A percentile compares a stretch with the other conserved stretches of the same genome.
Evolutionary conservation across 2,888 invertebrate genomes (phyloP).

Genomic region (Andrena flavipes): DNA sequence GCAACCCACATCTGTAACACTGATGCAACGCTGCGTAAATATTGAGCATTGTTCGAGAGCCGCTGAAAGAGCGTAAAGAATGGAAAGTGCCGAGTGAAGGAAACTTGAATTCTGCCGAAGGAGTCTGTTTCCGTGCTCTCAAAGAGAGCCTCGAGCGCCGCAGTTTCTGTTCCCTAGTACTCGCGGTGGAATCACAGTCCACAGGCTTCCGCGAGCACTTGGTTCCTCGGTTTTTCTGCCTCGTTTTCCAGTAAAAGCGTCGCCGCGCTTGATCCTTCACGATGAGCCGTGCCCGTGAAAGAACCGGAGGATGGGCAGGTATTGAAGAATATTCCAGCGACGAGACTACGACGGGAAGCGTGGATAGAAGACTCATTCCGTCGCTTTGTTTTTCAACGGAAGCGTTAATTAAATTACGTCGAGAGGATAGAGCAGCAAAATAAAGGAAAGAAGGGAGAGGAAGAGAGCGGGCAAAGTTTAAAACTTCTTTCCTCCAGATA

Average conservation of each 20-base stretch:
- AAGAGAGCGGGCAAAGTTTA: not conserved
- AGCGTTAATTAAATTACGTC: conserved; percentile 67
- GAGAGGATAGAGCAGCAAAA: not conserved
- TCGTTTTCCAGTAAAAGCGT: conserved; percentile 19
- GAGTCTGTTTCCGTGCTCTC: not conserved
- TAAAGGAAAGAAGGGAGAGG: not conserved
- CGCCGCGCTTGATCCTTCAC: conserved; percentile 2
- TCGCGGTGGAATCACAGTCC: not conserved
- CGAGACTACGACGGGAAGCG: conserved; percentile 6
- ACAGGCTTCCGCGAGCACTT: conserved; percentile 28
- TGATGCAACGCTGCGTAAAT: not conserved
- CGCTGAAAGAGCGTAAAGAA: not conserved
- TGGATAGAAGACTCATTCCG: conserved; percentile 10
- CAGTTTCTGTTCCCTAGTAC: conserved; percentile 5
- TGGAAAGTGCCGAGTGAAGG: not conserved
- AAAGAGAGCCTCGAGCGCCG: not conserved
- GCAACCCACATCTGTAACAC: too few species aligned
- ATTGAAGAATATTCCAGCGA: conserved; percentile 4
- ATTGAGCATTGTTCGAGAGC: not conserved
- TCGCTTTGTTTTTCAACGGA: conserved; percentile 53
- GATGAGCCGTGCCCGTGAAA: conserved; percentile 19
- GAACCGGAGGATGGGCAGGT: not conserved
- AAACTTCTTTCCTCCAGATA: not conserved
- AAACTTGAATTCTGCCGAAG: not conserved
- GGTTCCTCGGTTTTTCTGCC: conserved; percentile 21